phyloP scores from a whole-genome alignment of 2,888 invertebrate genomes.

The Amblyjoppa proteus region DNA sequence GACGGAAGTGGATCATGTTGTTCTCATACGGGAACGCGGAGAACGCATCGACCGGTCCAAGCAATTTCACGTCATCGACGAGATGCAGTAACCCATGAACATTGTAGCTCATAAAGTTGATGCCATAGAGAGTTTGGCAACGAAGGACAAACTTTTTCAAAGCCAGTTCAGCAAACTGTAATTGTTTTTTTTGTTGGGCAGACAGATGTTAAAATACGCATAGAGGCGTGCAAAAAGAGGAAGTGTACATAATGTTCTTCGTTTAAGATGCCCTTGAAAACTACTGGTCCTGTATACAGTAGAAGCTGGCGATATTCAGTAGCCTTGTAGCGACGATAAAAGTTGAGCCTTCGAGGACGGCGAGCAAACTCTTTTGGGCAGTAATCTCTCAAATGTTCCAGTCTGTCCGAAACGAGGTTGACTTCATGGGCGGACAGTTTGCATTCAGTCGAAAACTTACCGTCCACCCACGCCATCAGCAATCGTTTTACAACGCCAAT shows the following conservation, averaged over 20 bases:
- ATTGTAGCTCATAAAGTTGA: slow-evolving; percentile 36
- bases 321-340: too few species aligned
- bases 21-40: slow-evolving; percentile 56
- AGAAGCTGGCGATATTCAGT: too few species aligned
- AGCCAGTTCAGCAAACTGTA: slow-evolving; percentile 53
- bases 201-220: slow-evolving; percentile 66
- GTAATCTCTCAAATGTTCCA: slow-evolving; percentile 53
- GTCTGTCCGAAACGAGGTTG: slow-evolving; percentile 54
- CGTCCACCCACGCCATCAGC: slow-evolving; percentile 49
- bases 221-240: slow-evolving; percentile 68
- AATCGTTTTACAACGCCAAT: slow-evolving; percentile 62
- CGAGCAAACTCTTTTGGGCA: slow-evolving; percentile 74
- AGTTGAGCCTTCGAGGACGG: slow-evolving; percentile 19
- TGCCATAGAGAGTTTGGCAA: slow-evolving; percentile 41
- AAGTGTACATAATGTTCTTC: too few species aligned
- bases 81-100: slow-evolving; percentile 46
- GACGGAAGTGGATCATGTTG: slow-evolving; percentile 35
- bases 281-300: too few species aligned
- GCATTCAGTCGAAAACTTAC: slow-evolving; percentile 46
- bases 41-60: slow-evolving; percentile 44
- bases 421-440: too few species aligned
- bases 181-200: slow-evolving; percentile 27
- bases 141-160: slow-evolving; percentile 55
- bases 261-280: too few species aligned
- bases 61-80: slow-evolving; percentile 40